A percentile compares a stretch with the other conserved stretches of the same genome.
These are phyloP conservation scores for Ennomos erosarius DNA, from an alignment of 2,888 invertebrate species.

Conservation along the genomic window DNA sequence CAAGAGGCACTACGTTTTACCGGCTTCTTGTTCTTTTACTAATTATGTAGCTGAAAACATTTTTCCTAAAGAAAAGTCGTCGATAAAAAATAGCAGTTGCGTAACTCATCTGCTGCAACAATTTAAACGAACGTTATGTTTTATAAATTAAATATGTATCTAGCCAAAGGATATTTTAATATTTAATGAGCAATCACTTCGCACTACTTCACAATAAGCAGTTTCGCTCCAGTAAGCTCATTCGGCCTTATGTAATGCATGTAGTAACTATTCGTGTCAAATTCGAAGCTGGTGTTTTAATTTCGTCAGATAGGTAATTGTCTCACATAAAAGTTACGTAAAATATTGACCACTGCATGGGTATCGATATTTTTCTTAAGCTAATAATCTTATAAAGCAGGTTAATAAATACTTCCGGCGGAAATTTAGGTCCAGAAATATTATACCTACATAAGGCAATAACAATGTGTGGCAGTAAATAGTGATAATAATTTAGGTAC, in stretches of 20 bases:
- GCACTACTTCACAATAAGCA: constrained; percentile 42
- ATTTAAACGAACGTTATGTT: neutral
- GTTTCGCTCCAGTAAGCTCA: constrained; percentile 54
- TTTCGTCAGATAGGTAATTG: constrained; percentile 51
- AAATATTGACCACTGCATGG: constrained; percentile 11
- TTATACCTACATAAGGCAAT: too few species aligned
- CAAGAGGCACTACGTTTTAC: too few species aligned
- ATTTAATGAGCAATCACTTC: constrained; percentile 33
- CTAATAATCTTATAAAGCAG: constrained; percentile 3
- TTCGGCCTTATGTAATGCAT: constrained; percentile 56
- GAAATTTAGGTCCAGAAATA: constrained; percentile 1
- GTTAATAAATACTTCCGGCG: constrained; percentile 18
- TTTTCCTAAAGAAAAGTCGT: neutral
- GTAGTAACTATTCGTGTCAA: constrained; percentile 61
- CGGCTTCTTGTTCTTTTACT: too few species aligned
- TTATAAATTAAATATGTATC: constrained; percentile 12
- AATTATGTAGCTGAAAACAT: too few species aligned
- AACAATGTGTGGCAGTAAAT: too few species aligned
- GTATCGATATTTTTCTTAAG: constrained; percentile 7
- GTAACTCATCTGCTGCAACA: neutral
- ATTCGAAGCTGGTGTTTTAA: constrained; percentile 53
- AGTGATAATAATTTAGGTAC: too few species aligned
- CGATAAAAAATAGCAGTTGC: constrained; percentile 5
- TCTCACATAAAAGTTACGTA: constrained; percentile 18
- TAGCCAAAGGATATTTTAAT: constrained; percentile 26